Conservation (phyloP, 1,140 invertebrate species). For the Wasmannia auropunctata region DNA sequence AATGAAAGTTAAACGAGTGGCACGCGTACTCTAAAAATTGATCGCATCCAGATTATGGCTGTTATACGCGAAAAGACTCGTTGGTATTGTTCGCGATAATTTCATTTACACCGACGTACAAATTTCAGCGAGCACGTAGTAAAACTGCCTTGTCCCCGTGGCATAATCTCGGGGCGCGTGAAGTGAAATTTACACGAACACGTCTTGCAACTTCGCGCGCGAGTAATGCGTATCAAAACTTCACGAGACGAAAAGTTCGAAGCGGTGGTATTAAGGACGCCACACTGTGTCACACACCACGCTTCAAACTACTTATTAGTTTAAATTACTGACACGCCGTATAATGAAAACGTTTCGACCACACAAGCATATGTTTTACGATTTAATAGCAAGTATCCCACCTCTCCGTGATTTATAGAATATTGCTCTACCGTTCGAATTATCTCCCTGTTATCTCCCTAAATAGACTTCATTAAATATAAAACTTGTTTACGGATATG, state of each 20-base stretch:
- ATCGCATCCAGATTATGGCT: neutral
- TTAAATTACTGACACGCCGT: conserved; percentile 36
- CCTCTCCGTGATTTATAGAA: neutral
- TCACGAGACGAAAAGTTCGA: conserved; percentile 45
- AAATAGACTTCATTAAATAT: neutral
- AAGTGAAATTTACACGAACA: conserved; percentile 51
- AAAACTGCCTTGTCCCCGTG: conserved; percentile 37
- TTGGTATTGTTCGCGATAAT: conserved; percentile 16
- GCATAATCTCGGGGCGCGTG: conserved; percentile 52
- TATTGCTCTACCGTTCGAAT: neutral
- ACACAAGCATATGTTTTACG: neutral
- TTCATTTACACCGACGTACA: conserved; percentile 42
- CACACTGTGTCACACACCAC: neutral
- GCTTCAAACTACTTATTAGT: conserved; percentile 46
- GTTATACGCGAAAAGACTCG: neutral
- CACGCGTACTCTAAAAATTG: conserved; percentile 12
- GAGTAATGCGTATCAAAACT: conserved; percentile 55
- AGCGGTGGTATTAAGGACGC: conserved; percentile 40
- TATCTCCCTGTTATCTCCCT: neutral
- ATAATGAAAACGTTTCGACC: conserved; percentile 34
- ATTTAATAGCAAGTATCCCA: neutral
- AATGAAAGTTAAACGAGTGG: conserved; percentile 15
- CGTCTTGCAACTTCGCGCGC: conserved; percentile 31
- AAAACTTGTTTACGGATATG: neutral
- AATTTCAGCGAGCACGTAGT: conserved; percentile 46